A percentile compares a stretch with the other conserved stretches of the same genome.
Conservation (phyloP, 2,113 vertebrate genomes). For the Lophius piscatorius region DNA sequence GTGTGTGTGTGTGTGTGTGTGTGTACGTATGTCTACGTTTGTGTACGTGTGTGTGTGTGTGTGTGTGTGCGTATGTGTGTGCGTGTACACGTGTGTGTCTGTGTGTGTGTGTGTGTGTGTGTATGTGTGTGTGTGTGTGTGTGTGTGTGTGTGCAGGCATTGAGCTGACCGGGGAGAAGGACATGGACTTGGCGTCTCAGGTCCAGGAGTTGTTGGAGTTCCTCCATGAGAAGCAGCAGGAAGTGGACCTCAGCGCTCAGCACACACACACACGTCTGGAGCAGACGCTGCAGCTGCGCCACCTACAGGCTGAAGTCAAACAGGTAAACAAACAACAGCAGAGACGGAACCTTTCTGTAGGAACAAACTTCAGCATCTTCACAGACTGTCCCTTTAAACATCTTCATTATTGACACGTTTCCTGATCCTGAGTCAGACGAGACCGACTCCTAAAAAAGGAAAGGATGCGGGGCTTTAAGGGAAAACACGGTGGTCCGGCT, state of each 20-base stretch:
- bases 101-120: too few relatives aligned
- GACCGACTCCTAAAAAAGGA: slow-evolving; percentile 5
- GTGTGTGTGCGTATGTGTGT: too few relatives aligned
- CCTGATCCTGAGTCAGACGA: background rate
- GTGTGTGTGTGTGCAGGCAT: slow-evolving; percentile 83
- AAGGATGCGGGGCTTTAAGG: too few relatives aligned
- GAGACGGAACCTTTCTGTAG: too few relatives aligned
- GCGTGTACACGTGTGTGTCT: too few relatives aligned
- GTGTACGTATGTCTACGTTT: too few relatives aligned
- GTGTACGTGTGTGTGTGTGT: slow-evolving; percentile 9
- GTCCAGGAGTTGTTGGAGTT: slow-evolving; percentile 98
- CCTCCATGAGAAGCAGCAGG: slow-evolving; percentile 96
- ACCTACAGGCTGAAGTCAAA: slow-evolving; percentile 96
- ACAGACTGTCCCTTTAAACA: too few relatives aligned
- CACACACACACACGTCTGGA: slow-evolving; percentile 93
- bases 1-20: too few relatives aligned
- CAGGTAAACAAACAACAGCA: slow-evolving; percentile 82
- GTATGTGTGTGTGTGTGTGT: slow-evolving; percentile 13
- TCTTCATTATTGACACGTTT: background rate
- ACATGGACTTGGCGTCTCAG: slow-evolving; percentile 95
- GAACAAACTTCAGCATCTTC: too few relatives aligned
- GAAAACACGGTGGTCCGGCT: too few relatives aligned
- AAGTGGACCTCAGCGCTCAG: slow-evolving; percentile 92
- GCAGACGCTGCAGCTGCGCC: slow-evolving; percentile 93
- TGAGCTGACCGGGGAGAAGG: slow-evolving; percentile 96